Conservation (phyloP, 2,888 invertebrate genomes). For the Leptogaster cylindrica region DNA sequence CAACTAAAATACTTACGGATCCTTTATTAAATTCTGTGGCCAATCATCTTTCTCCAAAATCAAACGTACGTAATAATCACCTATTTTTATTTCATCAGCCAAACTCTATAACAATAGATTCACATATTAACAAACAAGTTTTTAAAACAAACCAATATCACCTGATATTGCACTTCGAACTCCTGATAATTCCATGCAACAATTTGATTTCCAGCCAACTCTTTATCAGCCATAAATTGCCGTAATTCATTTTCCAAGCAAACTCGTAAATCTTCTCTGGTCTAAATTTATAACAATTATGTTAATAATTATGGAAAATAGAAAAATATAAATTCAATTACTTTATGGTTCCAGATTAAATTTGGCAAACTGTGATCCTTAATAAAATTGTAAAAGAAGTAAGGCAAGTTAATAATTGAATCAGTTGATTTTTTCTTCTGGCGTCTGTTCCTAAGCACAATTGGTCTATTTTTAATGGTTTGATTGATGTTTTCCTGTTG, state of each 20-base stretch:
- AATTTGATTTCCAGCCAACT: conserved; percentile 78
- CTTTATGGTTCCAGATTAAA: conserved; percentile 98
- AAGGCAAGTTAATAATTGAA: conserved; percentile 65
- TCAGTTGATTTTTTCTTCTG: conserved; percentile 63
- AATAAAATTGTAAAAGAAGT: conserved; percentile 95
- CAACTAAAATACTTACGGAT: conserved; percentile 73
- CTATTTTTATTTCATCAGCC: conserved; percentile 96
- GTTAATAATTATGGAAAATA: too few species aligned
- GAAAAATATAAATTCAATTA: conserved; percentile 56
- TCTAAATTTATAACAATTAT: conserved; percentile 64
- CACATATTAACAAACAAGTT: conserved; percentile 8
- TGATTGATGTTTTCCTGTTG: conserved; percentile 59
- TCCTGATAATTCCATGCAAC: conserved; percentile 99
- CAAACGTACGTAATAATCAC: conserved; percentile 95
- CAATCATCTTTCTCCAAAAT: conserved; percentile 89
- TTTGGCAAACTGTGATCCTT: conserved; percentile 94
- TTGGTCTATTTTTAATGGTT: conserved; percentile 73
- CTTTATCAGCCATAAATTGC: conserved; percentile 87
- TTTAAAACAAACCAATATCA: conserved; percentile 36
- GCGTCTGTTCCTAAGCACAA: conserved; percentile 87
- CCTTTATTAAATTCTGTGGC: conserved; percentile 84
- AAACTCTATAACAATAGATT: conserved; percentile 66
- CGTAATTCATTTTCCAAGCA: conserved; percentile 92
- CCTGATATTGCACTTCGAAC: conserved; percentile 90
- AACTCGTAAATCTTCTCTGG: conserved; percentile 91